Percentiles rank a stretch among this genome's conserved stretches.
Conservation (phyloP, 2,888 invertebrate species). For the Entomobrya multifasciata region DNA sequence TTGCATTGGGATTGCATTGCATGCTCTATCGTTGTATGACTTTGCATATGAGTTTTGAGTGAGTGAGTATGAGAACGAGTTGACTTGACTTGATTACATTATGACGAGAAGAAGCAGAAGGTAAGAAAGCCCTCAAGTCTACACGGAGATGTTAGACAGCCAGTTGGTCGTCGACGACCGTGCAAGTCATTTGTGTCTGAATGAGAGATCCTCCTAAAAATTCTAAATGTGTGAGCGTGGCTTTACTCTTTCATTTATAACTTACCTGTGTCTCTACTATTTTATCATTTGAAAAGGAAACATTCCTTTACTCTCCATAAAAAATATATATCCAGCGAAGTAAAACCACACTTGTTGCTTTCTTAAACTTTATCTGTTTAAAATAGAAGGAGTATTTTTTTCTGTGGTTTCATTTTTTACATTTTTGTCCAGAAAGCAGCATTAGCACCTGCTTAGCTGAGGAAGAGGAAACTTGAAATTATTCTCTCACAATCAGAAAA, state of each 20-base stretch:
- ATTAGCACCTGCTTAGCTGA: neutral
- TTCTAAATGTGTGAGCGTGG: slow-evolving; percentile 44
- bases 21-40: neutral
- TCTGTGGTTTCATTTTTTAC: neutral
- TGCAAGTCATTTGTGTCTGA: slow-evolving; percentile 49
- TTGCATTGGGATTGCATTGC: too few species aligned
- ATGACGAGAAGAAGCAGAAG: neutral
- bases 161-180: slow-evolving; percentile 66
- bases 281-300: slow-evolving; percentile 24
- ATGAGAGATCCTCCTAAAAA: neutral
- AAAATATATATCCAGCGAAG: neutral
- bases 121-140: slow-evolving; percentile 64
- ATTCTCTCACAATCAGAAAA: neutral
- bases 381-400: neutral
- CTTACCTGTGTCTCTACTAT: slow-evolving; percentile 30
- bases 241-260: neutral
- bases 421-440: neutral
- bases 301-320: neutral
- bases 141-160: slow-evolving; percentile 54
- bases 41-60: neutral
- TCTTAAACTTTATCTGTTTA: neutral
- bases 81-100: too few species aligned
- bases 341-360: slow-evolving; percentile 58
- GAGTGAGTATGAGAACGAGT: neutral
- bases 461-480: neutral